A percentile compares a stretch with the other conserved stretches of the same genome.
Conservation (phyloP, 2,113 vertebrate species). For the Pituophis catenifer region DNA sequence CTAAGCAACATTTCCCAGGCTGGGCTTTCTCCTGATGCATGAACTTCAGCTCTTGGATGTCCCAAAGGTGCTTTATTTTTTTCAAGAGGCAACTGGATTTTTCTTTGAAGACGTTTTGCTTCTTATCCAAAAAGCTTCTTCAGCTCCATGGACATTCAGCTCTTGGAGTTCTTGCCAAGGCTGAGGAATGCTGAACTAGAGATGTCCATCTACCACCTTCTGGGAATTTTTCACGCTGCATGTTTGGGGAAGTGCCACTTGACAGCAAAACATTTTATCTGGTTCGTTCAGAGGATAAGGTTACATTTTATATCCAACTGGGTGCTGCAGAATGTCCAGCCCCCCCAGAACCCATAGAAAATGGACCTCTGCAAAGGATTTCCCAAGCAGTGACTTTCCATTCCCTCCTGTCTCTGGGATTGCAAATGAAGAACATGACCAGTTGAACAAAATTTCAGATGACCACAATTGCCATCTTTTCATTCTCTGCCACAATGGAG, state of each 20-base stretch:
- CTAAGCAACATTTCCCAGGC: background rate
- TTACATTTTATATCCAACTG: background rate
- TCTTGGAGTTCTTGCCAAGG: background rate
- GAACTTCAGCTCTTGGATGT: background rate
- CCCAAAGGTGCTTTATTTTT: too few relatives aligned
- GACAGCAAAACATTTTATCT: background rate
- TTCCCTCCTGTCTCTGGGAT: background rate
- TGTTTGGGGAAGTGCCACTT: background rate
- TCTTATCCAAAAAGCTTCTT: too few relatives aligned
- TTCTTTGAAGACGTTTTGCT: too few relatives aligned
- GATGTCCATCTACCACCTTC: background rate
- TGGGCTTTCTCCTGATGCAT: background rate
- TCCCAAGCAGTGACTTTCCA: background rate
- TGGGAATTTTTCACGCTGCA: background rate
- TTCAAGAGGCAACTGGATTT: too few relatives aligned
- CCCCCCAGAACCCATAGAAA: constrained; percentile 38
- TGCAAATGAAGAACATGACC: background rate
- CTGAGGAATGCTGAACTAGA: background rate
- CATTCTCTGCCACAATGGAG: background rate
- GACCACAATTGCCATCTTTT: background rate
- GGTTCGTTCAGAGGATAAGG: background rate
- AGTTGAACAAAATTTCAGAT: background rate
- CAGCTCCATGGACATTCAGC: background rate
- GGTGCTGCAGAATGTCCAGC: background rate
- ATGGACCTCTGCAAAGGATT: constrained; percentile 9